Evolutionary conservation across 2,888 invertebrate genomes (phyloP), one percentile per base, ranked within the genome.

Genomic region (Trissoscelio sp.): DNA sequence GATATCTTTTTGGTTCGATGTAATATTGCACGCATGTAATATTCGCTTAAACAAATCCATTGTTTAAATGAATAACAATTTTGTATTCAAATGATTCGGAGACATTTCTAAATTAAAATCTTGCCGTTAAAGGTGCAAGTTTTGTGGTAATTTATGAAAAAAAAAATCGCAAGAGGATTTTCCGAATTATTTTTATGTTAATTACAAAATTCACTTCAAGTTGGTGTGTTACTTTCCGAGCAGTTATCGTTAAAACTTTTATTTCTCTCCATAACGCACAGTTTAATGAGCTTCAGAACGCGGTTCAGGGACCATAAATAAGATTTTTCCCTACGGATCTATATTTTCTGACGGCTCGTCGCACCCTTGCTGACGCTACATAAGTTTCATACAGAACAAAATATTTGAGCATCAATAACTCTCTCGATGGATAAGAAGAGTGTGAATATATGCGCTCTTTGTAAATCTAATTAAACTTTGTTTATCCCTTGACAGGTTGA

Each of bases 401-500:
- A 79, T 62, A 69, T 73, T 79, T 73, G 67, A 67, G 64, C 79
- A 62, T 69, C 73, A 57, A 79, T 79, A 73, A 73, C 58, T 79
- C 48, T 39, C 31, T 24, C 22, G 12, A 42, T 31, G 51, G 16
- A 69, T 46, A 39, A 46, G 57, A 18, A 57, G 16, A 57, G 78
- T 60, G 72, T 37, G 58, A 34, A 78, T 70, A 67, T 67, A 44
- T 60, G 58, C 44, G 55, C 46, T 57, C 42, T 79, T 72, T 53
- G 62, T 72, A 51, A 66, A 79, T 79, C 58, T 72, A 72, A 79
- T 79, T 72, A 72, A 72, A 79, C 66, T 79, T 72, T 57, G 66
- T 58, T 72, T 62, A 69, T 60, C 58, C 70, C 66, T 72, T 31
- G 60, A 57, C 70, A 60, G 66, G 6, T 66, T 79, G 62, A 72